These are phyloP conservation scores for Raja brachyura DNA, from an alignment of 2,113 vertebrate species.

Conservation along the genomic window DNA sequence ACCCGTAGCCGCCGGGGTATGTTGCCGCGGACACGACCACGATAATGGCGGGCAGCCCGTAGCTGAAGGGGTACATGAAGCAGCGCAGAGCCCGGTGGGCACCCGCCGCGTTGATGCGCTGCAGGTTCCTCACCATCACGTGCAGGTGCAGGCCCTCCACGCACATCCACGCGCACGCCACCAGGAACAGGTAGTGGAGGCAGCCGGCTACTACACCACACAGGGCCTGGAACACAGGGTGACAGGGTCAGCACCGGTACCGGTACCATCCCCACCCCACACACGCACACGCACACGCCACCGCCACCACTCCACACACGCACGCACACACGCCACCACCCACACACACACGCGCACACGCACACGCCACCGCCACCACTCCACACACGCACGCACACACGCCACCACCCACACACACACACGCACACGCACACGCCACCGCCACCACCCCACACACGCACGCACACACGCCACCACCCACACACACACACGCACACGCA, in stretches of 20 bases:
- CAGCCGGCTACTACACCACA: constrained; percentile 44
- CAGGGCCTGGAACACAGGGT: constrained; percentile 40
- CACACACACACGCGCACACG: too few relatives aligned
- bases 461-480: too few relatives aligned
- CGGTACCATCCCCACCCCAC: not conserved
- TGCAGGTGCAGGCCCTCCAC: constrained; percentile 51
- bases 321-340: too few relatives aligned
- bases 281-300: not conserved
- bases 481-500: not conserved
- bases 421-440: too few relatives aligned
- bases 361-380: too few relatives aligned
- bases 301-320: too few relatives aligned
- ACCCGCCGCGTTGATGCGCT: constrained; percentile 48
- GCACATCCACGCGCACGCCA: constrained; percentile 54
- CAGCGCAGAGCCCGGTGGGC: constrained; percentile 41
- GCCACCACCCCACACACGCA: too few relatives aligned
- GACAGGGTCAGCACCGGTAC: constrained; percentile 21
- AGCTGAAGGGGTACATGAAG: constrained; percentile 48
- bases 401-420: too few relatives aligned
- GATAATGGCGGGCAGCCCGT: constrained; percentile 48
- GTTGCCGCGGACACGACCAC: constrained; percentile 44
- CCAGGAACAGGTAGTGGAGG: constrained; percentile 52
- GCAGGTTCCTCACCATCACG: constrained; percentile 52
- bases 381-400: too few relatives aligned
- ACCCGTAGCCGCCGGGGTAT: constrained; percentile 46